Conservation (phyloP, 2,888 invertebrate species). For the Ernsta delagoae region DNA sequence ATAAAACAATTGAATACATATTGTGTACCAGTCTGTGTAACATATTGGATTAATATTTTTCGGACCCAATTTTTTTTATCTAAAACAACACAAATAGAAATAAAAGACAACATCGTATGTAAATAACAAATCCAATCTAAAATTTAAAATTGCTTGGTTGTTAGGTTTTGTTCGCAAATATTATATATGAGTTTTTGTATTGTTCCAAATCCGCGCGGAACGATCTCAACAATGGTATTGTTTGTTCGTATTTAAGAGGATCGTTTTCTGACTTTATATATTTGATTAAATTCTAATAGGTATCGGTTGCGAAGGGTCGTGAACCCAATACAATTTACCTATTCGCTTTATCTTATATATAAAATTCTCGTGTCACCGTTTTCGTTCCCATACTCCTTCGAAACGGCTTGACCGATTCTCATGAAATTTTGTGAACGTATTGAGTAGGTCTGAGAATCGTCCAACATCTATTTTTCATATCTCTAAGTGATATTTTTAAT, state of each 20-base stretch:
- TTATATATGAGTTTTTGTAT: conserved; percentile 27
- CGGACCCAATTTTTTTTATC: neutral
- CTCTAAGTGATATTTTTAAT: too few relatives aligned
- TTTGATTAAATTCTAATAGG: conserved; percentile 8
- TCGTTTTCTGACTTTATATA: conserved; percentile 7
- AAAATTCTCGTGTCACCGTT: too few relatives aligned
- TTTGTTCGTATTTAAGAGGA: conserved; percentile 5
- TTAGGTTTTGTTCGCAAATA: conserved; percentile 32
- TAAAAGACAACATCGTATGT: conserved; percentile 2
- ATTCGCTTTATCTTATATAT: too few relatives aligned
- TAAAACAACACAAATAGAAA: neutral
- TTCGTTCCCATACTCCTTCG: too few relatives aligned
- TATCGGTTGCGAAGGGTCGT: neutral
- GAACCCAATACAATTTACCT: too few relatives aligned
- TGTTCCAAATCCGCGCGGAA: conserved; percentile 9
- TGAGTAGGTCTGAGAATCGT: too few relatives aligned
- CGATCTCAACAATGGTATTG: conserved; percentile 2
- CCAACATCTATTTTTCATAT: too few relatives aligned
- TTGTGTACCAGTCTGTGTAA: too few relatives aligned
- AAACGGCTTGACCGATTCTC: too few relatives aligned
- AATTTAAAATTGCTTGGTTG: conserved; percentile 26
- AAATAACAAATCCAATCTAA: conserved; percentile 32
- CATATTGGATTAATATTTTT: too few relatives aligned
- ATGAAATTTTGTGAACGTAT: too few relatives aligned
- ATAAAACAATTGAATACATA: too few relatives aligned